Conservation (phyloP, 1,140 invertebrate genomes). For the Macrocentrus cingulum region DNA sequence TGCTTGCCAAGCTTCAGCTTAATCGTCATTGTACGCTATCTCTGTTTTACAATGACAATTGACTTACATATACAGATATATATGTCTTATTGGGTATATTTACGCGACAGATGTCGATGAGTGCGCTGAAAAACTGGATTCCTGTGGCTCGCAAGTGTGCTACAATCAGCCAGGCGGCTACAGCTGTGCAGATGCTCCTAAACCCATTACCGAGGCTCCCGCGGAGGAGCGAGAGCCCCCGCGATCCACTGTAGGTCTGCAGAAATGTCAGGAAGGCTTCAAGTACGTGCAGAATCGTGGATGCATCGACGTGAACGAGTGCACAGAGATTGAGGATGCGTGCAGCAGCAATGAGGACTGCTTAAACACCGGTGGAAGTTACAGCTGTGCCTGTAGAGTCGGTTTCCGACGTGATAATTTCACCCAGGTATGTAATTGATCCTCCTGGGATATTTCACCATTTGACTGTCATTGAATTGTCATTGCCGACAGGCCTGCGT, state of each 20-base stretch:
- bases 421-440: slow-evolving; percentile 41
- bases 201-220: slow-evolving; percentile 38
- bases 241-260: slow-evolving; percentile 13
- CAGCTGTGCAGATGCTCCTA: slow-evolving; percentile 56
- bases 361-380: slow-evolving; percentile 61
- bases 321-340: slow-evolving; percentile 55
- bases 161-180: slow-evolving; percentile 64
- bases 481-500: slow-evolving; percentile 51
- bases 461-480: too few relatives aligned
- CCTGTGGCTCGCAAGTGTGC: slow-evolving; percentile 55
- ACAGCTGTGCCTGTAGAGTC: slow-evolving; percentile 55
- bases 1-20: too few relatives aligned
- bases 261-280: slow-evolving; percentile 31
- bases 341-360: slow-evolving; percentile 62
- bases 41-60: too few relatives aligned
- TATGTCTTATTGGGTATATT: too few relatives aligned
- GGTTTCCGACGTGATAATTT: slow-evolving; percentile 61
- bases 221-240: slow-evolving; percentile 24
- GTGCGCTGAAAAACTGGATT: slow-evolving; percentile 48
- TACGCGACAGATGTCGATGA: slow-evolving; percentile 63
- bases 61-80: too few relatives aligned
- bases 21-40: too few relatives aligned
- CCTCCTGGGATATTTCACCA: background rate
- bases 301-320: slow-evolving; percentile 71
- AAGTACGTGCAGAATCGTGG: slow-evolving; percentile 48